phyloP scores from a whole-genome alignment of 1,140 invertebrate genomes.

The Diachasmimorpha longicaudata region DNA sequence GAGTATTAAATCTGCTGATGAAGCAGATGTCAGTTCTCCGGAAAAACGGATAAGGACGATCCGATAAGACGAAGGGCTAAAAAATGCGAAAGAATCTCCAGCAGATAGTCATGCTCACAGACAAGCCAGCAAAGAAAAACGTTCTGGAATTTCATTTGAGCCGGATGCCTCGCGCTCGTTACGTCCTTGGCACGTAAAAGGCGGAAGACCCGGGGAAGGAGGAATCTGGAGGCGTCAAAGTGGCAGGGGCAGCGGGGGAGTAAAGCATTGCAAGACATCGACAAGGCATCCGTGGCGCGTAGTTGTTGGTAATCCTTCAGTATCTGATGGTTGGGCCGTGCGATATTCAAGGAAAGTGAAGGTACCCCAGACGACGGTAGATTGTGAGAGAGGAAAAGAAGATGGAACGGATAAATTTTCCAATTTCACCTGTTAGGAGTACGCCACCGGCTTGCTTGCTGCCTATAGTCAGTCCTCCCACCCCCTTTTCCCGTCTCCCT shows the following conservation, averaged over 20 bases:
- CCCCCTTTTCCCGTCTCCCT: too few species aligned
- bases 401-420: conserved; percentile 8
- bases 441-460: neutral
- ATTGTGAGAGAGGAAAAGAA: neutral
- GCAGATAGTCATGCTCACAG: neutral
- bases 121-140: conserved; percentile 28
- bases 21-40: neutral
- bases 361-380: neutral
- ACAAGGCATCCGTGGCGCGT: conserved; percentile 5
- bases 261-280: conserved; percentile 26
- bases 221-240: neutral
- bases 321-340: conserved; percentile 24
- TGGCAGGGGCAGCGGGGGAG: conserved; percentile 8
- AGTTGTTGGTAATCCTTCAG: conserved; percentile 21
- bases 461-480: neutral
- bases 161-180: conserved; percentile 51
- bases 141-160: conserved; percentile 49
- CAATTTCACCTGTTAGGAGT: conserved; percentile 4
- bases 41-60: neutral
- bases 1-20: neutral
- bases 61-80: neutral
- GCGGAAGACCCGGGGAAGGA: neutral
- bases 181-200: conserved; percentile 31
- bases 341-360: conserved; percentile 12
- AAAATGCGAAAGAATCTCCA: neutral